Evolutionary conservation across 2,888 invertebrate species (phyloP), one percentile per base, ranked within the genome.

Genomic region (Spodoptera littoralis): DNA sequence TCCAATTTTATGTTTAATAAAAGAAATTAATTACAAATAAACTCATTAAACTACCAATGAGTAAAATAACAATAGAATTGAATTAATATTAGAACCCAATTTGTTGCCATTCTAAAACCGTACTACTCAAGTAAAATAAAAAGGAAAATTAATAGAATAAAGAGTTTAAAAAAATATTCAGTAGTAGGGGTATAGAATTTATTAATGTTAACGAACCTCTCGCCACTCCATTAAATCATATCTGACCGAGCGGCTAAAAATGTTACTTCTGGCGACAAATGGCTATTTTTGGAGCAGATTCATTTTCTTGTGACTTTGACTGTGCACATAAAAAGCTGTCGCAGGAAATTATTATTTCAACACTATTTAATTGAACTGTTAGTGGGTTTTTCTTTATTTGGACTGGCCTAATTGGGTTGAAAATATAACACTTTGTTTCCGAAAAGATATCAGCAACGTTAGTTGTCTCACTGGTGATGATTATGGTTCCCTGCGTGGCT

Each of bases 151-250:
- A 18, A 18, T 18, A 18, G 18, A 18, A 18, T 18, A 18, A 18
- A 18, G 18, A 27, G 3, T 22, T 41, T 30, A 12, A 30, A 53
- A 53, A 45, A 49, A 30, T 9, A 24, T 65, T 62, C 59, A 53
- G 36, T 83, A 65, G 91, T 91, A 89, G 65, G 80, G 78, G 77
- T 55, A 55, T 70, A 87, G 89, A 89, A 91, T 92, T 92, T 92
- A 93, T 92, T 88, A 90, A 91, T 90, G 89, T 86, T 91, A 92
- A 93, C 91, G 91, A 92, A 90, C 85, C 89, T 90, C 88, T 93
- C 89, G 86, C 82, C 90, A 87, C 88, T 88, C 80, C 88, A 89
- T 90, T 93, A 90, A 92, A 93, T 93, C 93, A 93, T 92, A 93
- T 92, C 91, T 90, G 92, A 90, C 90, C 89, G 88, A 86, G 88